Base-by-base conservation (phyloP, 2,113 vertebrate genomes). In the Cebus imitator region DNA sequence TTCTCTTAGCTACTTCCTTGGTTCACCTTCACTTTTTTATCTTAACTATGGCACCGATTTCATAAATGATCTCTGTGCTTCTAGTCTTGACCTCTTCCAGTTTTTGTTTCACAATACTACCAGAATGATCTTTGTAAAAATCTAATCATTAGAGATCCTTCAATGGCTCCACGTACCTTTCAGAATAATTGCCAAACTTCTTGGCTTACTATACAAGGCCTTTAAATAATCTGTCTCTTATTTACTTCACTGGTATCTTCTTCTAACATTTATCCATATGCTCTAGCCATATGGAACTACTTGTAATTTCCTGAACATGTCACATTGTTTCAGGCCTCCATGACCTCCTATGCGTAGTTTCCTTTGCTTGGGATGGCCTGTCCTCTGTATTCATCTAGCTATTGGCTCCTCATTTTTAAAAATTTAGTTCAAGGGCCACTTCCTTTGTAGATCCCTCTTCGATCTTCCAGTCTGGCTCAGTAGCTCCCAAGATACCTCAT, bases 271-370 rank as follows among this genome's bases (percentile, higher is more conserved):
- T 66, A 52, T 30, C 23, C 52, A 81, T 95, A 86, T 96, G 52
- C 73, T 72, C 3, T 17, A 75, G 3, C 58, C 75, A 87, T 94
- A 87, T 87, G 43, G 83, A 85, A 78, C 72, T 66, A 72, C 85
- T 86, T 94, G 40, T 86, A 93, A 13, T 95, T 96, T 95, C 66
- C 68, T 95, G 55, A 96, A 66, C 30, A 70, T 80, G 58, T n/a
- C 64, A 85, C 23, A 50, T 45, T 97, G 27, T 93, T 95, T 95
- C 91, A 83, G 66, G 3, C 40, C 25, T 94, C 61, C 11, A 17
- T 88, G n/a, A 43, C 45, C 50, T 95, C 11, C 66, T 4, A 81
- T 37, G 52, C 82, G 1, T 93, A 52, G 55, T 90, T 96, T 97
- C 78, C 61, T 91, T 12, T 83, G 25, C 45, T 76, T 94, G 11